Percentiles rank a stretch among this genome's conserved stretches.
Conservation (phyloP, 30 jellyfish, hydroid and myxozoan genomes). For the Turritopsis rubra region DNA sequence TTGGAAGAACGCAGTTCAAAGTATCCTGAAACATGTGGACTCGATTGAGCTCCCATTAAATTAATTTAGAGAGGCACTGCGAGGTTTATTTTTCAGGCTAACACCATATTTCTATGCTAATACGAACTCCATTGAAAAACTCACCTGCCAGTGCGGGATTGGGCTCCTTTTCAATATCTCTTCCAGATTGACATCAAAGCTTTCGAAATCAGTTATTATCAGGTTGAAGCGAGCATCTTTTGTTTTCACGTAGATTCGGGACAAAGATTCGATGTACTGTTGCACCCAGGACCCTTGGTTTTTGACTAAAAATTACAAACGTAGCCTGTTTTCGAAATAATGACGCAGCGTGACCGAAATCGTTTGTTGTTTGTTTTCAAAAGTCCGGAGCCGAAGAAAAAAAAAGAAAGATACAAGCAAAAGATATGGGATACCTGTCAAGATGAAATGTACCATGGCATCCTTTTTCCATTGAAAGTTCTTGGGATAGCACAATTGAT, state of each 20-base stretch:
- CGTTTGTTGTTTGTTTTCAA: too few species aligned
- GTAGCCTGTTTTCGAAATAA: not conserved
- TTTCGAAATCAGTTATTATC: slow-evolving; percentile 54
- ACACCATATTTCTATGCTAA: too few species aligned
- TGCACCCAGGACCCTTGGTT: slow-evolving; percentile 83
- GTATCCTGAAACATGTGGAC: too few species aligned
- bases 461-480: slow-evolving; percentile 60
- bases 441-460: slow-evolving; percentile 61
- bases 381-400: too few species aligned
- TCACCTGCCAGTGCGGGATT: slow-evolving; percentile 61
- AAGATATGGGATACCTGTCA: slow-evolving; percentile 39
- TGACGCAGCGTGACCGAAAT: not conserved
- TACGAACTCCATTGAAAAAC: not conserved
- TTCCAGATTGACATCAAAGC: slow-evolving; percentile 50
- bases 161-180: slow-evolving; percentile 34
- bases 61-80: not conserved
- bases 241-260: slow-evolving; percentile 40
- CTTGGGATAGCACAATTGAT: slow-evolving; percentile 43
- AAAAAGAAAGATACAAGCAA: not conserved
- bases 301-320: slow-evolving; percentile 36
- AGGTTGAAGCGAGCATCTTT: slow-evolving; percentile 45
- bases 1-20: too few species aligned
- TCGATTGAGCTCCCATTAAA: too few species aligned
- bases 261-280: slow-evolving; percentile 61
- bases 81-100: not conserved